Conservation (phyloP, 2,888 invertebrate genomes). For the Euphydryas editha region DNA sequence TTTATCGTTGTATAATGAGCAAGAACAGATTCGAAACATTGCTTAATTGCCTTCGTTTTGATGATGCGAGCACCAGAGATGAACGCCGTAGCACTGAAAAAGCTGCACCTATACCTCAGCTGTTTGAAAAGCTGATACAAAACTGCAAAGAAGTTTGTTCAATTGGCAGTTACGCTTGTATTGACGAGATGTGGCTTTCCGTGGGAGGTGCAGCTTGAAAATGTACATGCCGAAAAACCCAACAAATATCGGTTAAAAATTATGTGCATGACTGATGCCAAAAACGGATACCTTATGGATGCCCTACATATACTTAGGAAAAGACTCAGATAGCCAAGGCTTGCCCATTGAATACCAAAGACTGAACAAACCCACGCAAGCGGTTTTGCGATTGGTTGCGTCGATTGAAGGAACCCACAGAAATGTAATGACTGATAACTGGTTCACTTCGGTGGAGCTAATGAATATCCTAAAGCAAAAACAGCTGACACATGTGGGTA, state of each 20-base stretch:
- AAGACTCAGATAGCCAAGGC: conserved; percentile 28
- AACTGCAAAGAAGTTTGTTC: conserved; percentile 21
- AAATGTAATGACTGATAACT: conserved; percentile 42
- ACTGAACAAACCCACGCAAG: conserved; percentile 36
- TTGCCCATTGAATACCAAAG: conserved; percentile 25
- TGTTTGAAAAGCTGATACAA: conserved; percentile 36
- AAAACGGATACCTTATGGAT: conserved; percentile 32
- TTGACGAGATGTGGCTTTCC: conserved; percentile 35
- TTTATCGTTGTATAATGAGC: conserved; percentile 18
- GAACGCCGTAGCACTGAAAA: conserved; percentile 35
- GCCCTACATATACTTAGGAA: conserved; percentile 34
- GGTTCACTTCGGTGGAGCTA: conserved; percentile 42
- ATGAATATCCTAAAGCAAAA: conserved; percentile 32
- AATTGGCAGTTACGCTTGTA: conserved; percentile 16
- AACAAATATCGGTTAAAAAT: conserved; percentile 38
- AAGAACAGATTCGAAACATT: conserved; percentile 5
- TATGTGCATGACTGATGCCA: conserved; percentile 28
- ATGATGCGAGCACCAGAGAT: conserved; percentile 39
- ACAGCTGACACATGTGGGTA: conserved; percentile 37
- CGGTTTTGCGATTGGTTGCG: conserved; percentile 32
- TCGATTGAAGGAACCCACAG: conserved; percentile 37
- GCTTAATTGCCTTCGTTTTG: conserved; percentile 37
- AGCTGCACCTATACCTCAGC: conserved; percentile 39
- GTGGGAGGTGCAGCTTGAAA: conserved; percentile 35
- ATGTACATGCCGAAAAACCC: conserved; percentile 42